Percentiles rank a stretch among this genome's conserved stretches.
Evolutionary conservation across 2,797 vertebrate species (phyloP).

Genomic region (Uromys caudimaculatus): DNA sequence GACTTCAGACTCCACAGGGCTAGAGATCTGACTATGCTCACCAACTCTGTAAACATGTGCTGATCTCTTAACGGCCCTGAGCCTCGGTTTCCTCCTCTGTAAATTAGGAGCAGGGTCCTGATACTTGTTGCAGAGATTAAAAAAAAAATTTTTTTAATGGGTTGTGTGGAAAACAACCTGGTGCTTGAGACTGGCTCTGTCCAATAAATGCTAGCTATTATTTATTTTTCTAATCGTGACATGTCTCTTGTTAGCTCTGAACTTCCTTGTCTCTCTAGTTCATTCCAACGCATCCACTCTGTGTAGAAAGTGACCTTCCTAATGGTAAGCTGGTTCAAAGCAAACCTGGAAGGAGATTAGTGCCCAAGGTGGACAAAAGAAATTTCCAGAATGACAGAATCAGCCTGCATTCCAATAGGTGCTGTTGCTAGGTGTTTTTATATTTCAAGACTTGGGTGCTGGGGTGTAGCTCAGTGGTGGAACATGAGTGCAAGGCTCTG

Average conservation of each 20-base stretch:
- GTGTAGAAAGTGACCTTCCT: slow-evolving; percentile 17
- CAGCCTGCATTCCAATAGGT: neutral
- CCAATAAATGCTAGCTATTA: neutral
- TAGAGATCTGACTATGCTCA: neutral
- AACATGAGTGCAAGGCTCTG: neutral
- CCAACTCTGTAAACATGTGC: neutral
- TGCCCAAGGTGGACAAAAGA: neutral
- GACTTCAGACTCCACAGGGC: neutral
- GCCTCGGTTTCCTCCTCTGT: neutral
- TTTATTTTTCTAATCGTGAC: neutral
- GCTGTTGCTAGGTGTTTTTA: neutral
- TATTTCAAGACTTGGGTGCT: neutral
- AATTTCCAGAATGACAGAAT: too few species aligned
- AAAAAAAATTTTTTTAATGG: neutral
- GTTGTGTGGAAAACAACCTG: neutral
- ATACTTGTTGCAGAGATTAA: neutral
- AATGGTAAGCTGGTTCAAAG: neutral
- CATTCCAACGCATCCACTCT: neutral
- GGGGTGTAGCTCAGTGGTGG: neutral
- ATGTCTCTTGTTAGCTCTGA: neutral
- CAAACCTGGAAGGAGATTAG: neutral
- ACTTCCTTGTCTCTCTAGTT: neutral
- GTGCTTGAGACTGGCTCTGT: neutral
- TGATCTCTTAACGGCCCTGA: neutral
- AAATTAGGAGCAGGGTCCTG: neutral